Evolutionary conservation across 2,888 invertebrate species (phyloP).

Genomic region (Andrena marginata): DNA sequence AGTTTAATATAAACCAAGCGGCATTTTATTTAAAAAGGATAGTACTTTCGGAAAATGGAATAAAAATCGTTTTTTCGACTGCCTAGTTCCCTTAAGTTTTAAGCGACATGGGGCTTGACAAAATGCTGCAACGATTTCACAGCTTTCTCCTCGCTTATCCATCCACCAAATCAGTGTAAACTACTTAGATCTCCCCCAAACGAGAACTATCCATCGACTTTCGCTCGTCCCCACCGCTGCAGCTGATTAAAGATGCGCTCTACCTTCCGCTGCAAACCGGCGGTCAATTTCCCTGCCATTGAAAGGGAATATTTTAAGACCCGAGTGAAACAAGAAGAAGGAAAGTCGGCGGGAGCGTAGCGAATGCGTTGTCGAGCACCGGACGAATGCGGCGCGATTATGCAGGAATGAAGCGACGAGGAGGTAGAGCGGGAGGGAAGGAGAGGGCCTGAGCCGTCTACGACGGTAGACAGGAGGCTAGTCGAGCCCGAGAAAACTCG

Average conservation of each 20-base stretch:
- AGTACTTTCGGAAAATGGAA: too few species aligned
- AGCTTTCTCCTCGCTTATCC: too few species aligned
- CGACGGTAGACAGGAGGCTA: slow-evolving; percentile 54
- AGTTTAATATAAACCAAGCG: too few species aligned
- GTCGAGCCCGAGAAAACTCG: slow-evolving; percentile 56
- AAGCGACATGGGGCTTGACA: too few species aligned
- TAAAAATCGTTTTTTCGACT: too few species aligned
- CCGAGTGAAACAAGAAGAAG: slow-evolving; percentile 3
- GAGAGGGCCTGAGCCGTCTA: slow-evolving; percentile 44
- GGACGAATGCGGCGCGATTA: slow-evolving; percentile 53
- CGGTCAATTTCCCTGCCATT: slow-evolving; percentile 15
- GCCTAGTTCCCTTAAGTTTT: too few species aligned
- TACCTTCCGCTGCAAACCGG: neutral
- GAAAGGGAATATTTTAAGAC: neutral
- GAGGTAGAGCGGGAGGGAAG: slow-evolving; percentile 4
- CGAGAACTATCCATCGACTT: too few species aligned
- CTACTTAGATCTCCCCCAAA: too few species aligned
- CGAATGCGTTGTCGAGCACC: slow-evolving; percentile 44
- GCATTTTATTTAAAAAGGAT: too few species aligned
- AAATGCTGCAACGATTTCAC: too few species aligned
- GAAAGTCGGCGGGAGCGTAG: slow-evolving; percentile 21
- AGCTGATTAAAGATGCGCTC: neutral
- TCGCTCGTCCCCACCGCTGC: neutral
- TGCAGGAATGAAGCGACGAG: slow-evolving; percentile 56
- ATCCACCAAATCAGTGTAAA: too few species aligned